A percentile compares a stretch with the other conserved stretches of the same genome.
Evolutionary conservation across 2,113 vertebrate genomes (phyloP).

Genomic region (Cariama cristata): DNA sequence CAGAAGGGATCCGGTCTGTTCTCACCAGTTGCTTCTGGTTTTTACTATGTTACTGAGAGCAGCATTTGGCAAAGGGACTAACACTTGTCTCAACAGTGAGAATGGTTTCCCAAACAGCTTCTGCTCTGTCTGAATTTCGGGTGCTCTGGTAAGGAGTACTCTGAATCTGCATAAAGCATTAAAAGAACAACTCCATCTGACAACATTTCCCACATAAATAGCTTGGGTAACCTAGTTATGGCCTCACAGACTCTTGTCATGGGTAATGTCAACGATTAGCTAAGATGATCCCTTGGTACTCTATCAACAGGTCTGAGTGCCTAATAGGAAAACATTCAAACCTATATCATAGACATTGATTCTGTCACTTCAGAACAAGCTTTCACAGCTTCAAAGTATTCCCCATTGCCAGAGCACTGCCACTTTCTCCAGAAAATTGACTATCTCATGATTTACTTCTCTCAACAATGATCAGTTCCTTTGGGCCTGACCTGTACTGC

Average conservation of each 20-base stretch:
- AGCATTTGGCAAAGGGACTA: not conserved
- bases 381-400: conserved; percentile 19
- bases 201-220: not conserved
- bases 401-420: not conserved
- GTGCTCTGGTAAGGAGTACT: not conserved
- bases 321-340: conserved; percentile 48
- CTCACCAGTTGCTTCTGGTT: not conserved
- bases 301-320: not conserved
- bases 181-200: not conserved
- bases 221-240: not conserved
- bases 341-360: conserved; percentile 30
- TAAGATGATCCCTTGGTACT: conserved; percentile 1
- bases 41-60: not conserved
- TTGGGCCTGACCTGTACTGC: not conserved
- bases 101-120: not conserved
- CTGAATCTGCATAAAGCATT: not conserved
- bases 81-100: not conserved
- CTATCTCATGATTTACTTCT: conserved; percentile 3
- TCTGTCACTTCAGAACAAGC: conserved; percentile 43
- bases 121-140: not conserved
- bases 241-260: not conserved
- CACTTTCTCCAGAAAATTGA: not conserved
- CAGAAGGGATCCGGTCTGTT: not conserved
- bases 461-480: not conserved
- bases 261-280: conserved; percentile 20